Evolutionary conservation across 2,113 vertebrate species (phyloP).

Genomic region (Laticauda laticaudata): DNA sequence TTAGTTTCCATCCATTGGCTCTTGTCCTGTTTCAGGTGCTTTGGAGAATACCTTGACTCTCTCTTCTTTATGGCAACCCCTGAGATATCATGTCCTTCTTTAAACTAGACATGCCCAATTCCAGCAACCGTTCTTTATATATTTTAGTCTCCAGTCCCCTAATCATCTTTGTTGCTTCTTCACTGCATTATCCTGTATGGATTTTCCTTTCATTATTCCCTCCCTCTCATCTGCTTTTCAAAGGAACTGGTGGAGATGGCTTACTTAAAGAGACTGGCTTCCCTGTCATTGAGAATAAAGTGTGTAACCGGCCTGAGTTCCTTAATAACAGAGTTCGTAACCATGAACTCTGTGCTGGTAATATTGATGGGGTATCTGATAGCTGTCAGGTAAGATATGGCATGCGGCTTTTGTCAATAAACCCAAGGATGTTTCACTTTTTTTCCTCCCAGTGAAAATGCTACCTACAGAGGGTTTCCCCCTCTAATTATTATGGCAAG

Average conservation of each 20-base stretch:
- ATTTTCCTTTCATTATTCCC: not conserved
- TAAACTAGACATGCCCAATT: no score
- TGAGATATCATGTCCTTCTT: no score
- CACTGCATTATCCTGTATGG: not conserved
- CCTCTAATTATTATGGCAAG: not conserved
- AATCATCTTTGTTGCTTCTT: no score
- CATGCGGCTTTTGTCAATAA: accelerated
- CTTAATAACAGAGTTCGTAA: conserved; percentile 76
- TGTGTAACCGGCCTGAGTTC: conserved; percentile 85
- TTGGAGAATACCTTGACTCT: no score
- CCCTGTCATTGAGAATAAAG: conserved; percentile 91
- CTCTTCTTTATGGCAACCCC: no score
- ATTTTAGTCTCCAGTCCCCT: no score
- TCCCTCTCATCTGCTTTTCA: not conserved
- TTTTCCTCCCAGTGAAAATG: not conserved
- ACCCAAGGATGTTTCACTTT: not conserved
- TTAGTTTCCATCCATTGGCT: no score
- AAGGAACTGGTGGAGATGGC: conserved; percentile 79
- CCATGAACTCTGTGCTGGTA: conserved; percentile 87
- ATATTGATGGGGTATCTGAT: conserved; percentile 83
- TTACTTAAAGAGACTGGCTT: conserved; percentile 88
- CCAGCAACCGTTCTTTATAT: no score
- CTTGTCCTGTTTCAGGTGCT: no score
- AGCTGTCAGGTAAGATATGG: conserved; percentile 85
- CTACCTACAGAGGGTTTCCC: not conserved